Base-by-base conservation (phyloP, 2,888 invertebrate genomes). In the Cephus rjabovi region DNA sequence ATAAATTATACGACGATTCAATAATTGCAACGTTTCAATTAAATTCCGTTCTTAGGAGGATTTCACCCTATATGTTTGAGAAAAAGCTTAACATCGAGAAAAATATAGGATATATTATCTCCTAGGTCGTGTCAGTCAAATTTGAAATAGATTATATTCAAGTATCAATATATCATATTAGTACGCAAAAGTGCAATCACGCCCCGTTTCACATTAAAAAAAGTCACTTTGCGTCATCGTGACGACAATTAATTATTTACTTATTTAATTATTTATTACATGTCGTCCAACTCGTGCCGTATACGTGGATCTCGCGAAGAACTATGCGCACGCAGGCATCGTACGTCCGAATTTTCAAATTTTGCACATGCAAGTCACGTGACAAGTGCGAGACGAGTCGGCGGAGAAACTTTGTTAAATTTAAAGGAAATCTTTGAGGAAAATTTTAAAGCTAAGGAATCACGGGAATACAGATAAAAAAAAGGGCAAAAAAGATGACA, bases 11-110 rank as follows among this genome's bases (percentile, higher is more conserved):
- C 31, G 71, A 77, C 74, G 23, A 35, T 33, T 74, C 74, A 71
- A 34, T 74, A 35, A 74, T 74, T 34, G 73, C 82, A 82, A 85
- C 85, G 83, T 80, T 81, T 85, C 83, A 80, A 83, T 83, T 81
- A 83, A 84, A 85, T 83, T 83, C 82, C 81, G 75, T 76, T 81
- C 84, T 82, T 77, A 75, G 80, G 79, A 83, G 77, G 83, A 83
- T 77, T 40, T 23, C 40, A 23, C 23, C 84, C 82, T 86, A 89
- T 83, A 87, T 85, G 84, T 87, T 84, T 84, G 87, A 88, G 87
- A 87, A 87, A 87, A 89, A 90, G 90, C 89, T 90, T 88, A 90
- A 90, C 89, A 87, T 89, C 87, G 87, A 90, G 89, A 90, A 91
- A 90, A 90, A 90, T 90, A 90, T 90, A 87, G 84, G 85, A 88